Base-by-base conservation (phyloP, 2,888 invertebrate species). In the Thereva nobilitata region DNA sequence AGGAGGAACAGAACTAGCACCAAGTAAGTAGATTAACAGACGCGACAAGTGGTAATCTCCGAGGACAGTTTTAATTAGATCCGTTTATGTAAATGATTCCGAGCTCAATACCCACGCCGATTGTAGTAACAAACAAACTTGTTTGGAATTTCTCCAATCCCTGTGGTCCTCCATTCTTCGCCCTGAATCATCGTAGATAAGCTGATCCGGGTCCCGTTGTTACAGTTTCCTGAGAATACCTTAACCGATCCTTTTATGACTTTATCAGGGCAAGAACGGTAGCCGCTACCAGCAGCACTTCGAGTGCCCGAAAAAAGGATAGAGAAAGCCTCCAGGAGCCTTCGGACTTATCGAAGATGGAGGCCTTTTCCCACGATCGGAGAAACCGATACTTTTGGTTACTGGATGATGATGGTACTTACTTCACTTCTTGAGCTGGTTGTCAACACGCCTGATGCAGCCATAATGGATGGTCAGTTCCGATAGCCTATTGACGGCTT, bases 401-500 rank as follows among this genome's bases (percentile, higher is more conserved):
- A 41, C 23, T 23, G 23, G 23, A 23, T 23, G 23, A 23, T 23
- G 23, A 23, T 23, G 50, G 61, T 61, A 50, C 41, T 61, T 61
- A 10, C 50, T 12, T 41, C 41, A 8, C 41, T 61, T 41, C 61
- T 61, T 49, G 41, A 50, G 40, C 61, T 35, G 23, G 6, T 50
- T 40, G 61, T 61, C 59, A 61, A 34, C 49, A 50, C 50, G 41
- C 50, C 61, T 50, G 50, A 61, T 61, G 50, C 50, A 23, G 23
- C 50, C 50, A 41, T 61, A 61, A 61, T 61, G 61, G 61, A 50
- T 61, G 61, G 61, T 61, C 61, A 61, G 41, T 61, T 61, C 50
- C 61, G 61, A 61, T 61, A 61, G 40, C 40, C 41, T 61, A 49
- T 59, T 59, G 45, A 10, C 47, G 38, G 57, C 5, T 37, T 38